A percentile compares a stretch with the other conserved stretches of the same genome.
These are phyloP conservation scores for Sterna hirundo DNA, from an alignment of 2,113 vertebrate genomes.

Conservation along the genomic window DNA sequence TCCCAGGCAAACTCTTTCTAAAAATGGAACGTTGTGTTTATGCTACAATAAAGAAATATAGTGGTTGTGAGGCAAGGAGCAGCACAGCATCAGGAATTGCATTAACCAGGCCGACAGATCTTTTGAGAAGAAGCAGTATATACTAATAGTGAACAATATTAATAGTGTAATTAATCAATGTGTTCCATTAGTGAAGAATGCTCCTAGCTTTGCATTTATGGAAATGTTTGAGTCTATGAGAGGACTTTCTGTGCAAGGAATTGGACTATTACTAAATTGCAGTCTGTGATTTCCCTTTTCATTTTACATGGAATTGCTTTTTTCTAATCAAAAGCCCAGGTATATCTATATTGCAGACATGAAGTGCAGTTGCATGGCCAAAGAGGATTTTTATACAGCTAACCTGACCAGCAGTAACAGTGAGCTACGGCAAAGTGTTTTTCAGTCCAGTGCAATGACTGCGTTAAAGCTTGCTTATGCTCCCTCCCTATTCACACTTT, in stretches of 20 bases:
- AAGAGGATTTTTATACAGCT: neutral
- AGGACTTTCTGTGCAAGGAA: neutral
- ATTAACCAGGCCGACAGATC: neutral
- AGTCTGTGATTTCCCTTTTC: neutral
- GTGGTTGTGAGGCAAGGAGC: neutral
- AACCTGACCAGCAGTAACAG: neutral
- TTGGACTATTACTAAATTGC: neutral
- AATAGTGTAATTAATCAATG: neutral
- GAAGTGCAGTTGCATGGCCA: neutral
- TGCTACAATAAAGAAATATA: neutral
- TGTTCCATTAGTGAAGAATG: neutral
- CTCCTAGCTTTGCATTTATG: neutral
- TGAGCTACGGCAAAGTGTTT: neutral
- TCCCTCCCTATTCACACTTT: neutral
- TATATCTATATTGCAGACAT: neutral
- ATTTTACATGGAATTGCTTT: neutral
- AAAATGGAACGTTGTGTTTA: constrained; percentile 40
- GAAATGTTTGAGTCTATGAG: neutral
- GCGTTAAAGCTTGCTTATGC: neutral
- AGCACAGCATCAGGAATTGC: constrained; percentile 1
- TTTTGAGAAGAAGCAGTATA: neutral
- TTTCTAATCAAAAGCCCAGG: neutral
- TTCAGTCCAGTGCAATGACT: neutral
- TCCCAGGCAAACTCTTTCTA: constrained; percentile 50
- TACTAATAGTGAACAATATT: neutral